Base-by-base conservation (phyloP, 2,888 invertebrate species). In the Girardia tigrina region DNA sequence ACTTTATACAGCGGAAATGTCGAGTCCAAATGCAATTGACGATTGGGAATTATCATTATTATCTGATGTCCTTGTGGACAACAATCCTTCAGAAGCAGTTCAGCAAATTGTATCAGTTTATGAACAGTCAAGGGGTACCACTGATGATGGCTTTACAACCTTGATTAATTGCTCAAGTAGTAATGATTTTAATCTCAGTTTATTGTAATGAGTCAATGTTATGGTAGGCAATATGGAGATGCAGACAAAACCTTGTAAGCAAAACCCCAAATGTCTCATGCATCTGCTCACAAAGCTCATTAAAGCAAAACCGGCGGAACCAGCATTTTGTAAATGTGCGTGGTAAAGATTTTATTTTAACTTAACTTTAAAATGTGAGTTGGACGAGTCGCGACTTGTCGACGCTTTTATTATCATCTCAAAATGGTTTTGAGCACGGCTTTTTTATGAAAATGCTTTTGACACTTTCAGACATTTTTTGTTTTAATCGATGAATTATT, bases 131-230 rank as follows among this genome's bases (percentile, higher is more conserved):
- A 56, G 56, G 23, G 4, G n/a, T 56, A 56, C 56, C 4, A 56
- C 56, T 4, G 56, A 56, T 56, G 56, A 56, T 56, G 56, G 56
- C 4, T 56, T 56, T 56, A 20, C 56, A 12, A 16, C 56, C n/a
- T 56, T 56, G 56, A 56, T 56, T n/a, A 56, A 56, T 56, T 56
- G 56, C 56, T 56, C 56, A 56, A 56, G 56, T 56, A 56, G 23
- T 20, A 56, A 20, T 56, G n/a, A 4, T 56, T 56, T 12, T 36
- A 36, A n/a, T n/a, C n/a, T 36, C 16, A 36, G 8, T 36, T 36
- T 16, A 36, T 16, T 36, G 12, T 8, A 36, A 36, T 36, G 16
- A 36, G 8, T 8, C 8, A 36, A 36, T 16, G 16, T 36, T 36
- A n/a, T n/a, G n/a, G n/a, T 56, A 56, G 56, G 23, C 56, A 56